Evolutionary conservation across 2,888 invertebrate species (phyloP), one percentile per base, ranked within the genome.

Genomic region (Microctonus brassicae): DNA sequence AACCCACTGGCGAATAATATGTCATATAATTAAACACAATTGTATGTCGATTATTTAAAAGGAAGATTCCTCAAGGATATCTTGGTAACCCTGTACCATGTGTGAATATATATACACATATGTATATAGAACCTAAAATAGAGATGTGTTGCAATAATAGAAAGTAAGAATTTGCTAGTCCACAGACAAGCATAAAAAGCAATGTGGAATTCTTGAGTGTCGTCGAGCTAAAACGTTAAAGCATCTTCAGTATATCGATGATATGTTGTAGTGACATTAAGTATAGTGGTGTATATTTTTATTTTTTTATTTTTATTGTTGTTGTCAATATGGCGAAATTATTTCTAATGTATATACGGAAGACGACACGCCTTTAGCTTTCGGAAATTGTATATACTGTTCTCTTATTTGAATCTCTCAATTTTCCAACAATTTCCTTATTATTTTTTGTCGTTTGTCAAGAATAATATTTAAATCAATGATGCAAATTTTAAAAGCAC

Each of bases 161-260:
- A 47, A 47, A 47, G 47, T 47, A 47, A 7, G 17, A 47, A 47
- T 47, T 47, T 47, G 47, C 47, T 47, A 47, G 47, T 47, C 47
- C 17, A 47, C 17, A 47, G 47, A 20, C 47, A 47, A 47, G 17
- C 47, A 9, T 20, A 47, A 47, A n/a, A 47, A 47, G 47, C 20
- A 47, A 47, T 6, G n/a, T 47, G 20, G 47, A 47, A 47, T 47
- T 47, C 47, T 17, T 47, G 47, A 47, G 47, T 47, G 20, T 7
- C 1, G 47, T 47, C 7, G 47, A n/a, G 7, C 17, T n/a, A n/a
- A 20, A 47, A 3, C 17, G 17, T 7, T 20, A 7, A 47, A 47
- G 47, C 47, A 47, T 47, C 47, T 7, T 47, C 6, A 47, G 6
- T 20, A n/a, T n/a, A n/a, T n/a, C n/a, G 4, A 39, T 47, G 47